Evolutionary conservation across 2,113 vertebrate genomes (phyloP), one percentile per base, ranked within the genome.

Genomic region (Seriola quinqueradiata): DNA sequence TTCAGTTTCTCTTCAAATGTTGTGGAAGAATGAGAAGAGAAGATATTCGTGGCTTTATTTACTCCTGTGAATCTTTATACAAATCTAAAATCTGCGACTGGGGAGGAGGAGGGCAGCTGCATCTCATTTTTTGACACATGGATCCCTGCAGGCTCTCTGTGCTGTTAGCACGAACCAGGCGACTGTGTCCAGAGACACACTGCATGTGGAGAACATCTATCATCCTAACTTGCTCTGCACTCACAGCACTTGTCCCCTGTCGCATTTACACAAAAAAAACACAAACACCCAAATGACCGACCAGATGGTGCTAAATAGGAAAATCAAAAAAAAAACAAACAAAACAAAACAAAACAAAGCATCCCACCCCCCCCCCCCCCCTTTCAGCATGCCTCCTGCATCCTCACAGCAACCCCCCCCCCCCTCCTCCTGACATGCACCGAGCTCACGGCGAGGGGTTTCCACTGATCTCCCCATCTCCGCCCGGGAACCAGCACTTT

Each of bases 401-500:
- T 77, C 64, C 67, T 79, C 52, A 25, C 70, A 8, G 82, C 50
- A 3, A 40, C 63, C 55, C 70, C 23, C 8, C 73, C 77, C 74
- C 83, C 8, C 73, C 75, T 69, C 83, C 34, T 68, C 59, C 71
- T 76, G 77, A 89, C 75, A 16, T 10, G 71, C 46, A 50, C 11
- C 21, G 58, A 71, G 66, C 36, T 73, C 73, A 48, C 61, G 16
- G 81, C 16, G 23, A 84, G 77, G 36, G 79, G 81, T 65, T 82
- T 84, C 58, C 79, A 86, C 87, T 89, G 82, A 84, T 84, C 72
- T 82, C 64, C 83, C 84, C 76, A 68, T 87, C 86, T 82, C 85
- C 68, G 80, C 77, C 81, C 63, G 86, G 74, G 82, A 90, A 82
- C 74, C 68, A 57, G 61, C 67, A 75, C 87, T 93, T 94, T 73